Conservation (phyloP, 2,797 vertebrate species). For the Bradypodion pumilum region DNA sequence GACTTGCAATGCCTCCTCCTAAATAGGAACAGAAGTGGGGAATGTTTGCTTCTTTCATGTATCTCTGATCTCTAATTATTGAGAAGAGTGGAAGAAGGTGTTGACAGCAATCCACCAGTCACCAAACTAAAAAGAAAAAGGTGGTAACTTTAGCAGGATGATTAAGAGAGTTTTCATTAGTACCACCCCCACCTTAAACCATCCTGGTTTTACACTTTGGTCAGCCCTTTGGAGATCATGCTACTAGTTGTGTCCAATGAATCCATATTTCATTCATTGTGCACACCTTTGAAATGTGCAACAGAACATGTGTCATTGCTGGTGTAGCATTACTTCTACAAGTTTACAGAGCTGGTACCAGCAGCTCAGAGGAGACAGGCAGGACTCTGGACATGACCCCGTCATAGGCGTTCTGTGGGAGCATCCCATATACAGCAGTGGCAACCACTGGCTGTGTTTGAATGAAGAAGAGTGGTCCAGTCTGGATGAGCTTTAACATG, state of each 20-base stretch:
- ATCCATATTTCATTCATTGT: background rate
- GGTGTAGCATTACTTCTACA: too few relatives aligned
- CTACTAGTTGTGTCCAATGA: background rate
- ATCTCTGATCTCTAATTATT: background rate
- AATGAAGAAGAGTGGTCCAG: too few relatives aligned
- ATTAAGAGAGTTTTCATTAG: background rate
- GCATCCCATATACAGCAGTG: background rate
- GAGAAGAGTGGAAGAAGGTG: background rate
- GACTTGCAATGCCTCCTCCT: background rate
- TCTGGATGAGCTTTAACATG: too few relatives aligned
- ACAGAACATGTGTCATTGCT: background rate
- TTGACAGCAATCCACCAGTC: background rate
- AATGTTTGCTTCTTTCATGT: background rate
- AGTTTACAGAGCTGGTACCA: background rate
- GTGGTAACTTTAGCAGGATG: background rate
- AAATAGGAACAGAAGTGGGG: background rate
- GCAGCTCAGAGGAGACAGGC: background rate
- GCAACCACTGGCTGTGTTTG: too few relatives aligned
- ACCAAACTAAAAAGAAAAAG: background rate
- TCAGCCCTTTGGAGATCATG: background rate
- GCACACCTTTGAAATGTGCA: background rate
- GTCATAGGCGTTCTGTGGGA: too few relatives aligned
- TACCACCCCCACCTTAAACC: too few relatives aligned
- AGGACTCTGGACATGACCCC: background rate
- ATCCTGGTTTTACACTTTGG: background rate